phyloP scores from a whole-genome alignment of 2,113 vertebrate species.

The Ailurus styani region DNA sequence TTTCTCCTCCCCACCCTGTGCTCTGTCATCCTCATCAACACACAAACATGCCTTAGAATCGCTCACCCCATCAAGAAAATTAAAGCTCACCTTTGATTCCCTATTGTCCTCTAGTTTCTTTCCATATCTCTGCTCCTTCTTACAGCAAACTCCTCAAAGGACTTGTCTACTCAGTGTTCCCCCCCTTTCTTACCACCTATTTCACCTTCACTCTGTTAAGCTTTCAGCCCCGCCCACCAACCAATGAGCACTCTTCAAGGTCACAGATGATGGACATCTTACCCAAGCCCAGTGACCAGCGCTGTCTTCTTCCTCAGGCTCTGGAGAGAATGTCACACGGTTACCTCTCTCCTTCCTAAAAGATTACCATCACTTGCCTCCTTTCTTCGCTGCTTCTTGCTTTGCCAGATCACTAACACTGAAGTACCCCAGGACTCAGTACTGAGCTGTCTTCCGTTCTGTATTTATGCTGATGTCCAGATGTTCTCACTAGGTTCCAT shows the following conservation, averaged over 20 bases:
- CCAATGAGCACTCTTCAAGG: neutral
- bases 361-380: neutral
- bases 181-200: too few species aligned
- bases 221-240: neutral
- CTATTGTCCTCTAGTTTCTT: neutral
- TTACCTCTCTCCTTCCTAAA: neutral
- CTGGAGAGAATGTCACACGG: neutral
- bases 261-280: neutral
- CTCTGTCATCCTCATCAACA: neutral
- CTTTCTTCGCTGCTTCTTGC: neutral
- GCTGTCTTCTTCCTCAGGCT: neutral
- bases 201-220: neutral
- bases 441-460: neutral
- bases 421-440: neutral
- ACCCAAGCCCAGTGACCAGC: neutral
- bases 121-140: neutral
- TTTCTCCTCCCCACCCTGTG: too few species aligned
- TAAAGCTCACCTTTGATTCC: neutral
- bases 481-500: neutral
- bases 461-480: neutral
- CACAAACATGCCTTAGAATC: neutral
- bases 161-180: neutral
- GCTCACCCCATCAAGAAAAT: neutral
- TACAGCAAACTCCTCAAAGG: neutral
- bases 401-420: neutral